Base-by-base conservation (phyloP, 1,140 invertebrate species). In the Leptinotarsa texana region DNA sequence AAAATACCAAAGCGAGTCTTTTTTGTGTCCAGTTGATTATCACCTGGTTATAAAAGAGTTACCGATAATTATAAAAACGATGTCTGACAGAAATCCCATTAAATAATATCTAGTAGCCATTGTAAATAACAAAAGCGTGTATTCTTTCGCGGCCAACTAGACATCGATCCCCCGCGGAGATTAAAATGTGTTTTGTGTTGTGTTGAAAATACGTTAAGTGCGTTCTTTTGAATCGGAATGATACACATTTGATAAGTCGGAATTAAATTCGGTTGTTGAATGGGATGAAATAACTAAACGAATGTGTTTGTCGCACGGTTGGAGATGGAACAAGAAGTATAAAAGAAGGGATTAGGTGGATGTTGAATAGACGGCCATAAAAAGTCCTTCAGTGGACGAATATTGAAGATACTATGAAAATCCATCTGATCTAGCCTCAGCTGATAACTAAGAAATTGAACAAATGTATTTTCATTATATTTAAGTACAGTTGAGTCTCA, bases 221-320 rank as follows among this genome's bases (percentile, higher is more conserved):
- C 47, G 4, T 51, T 69, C 27, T 33, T 71, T 62, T 71, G 21
- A 68, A 42, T 21, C 51, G 49, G 22, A 62, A 62, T 71, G 69
- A 71, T 71, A 71, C 69, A 71, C 73, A 74, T 74, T 74, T 74
- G 66, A 68, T 69, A 13, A 42, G 72, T 65, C 49, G 27, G 63
- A 71, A 72, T 75, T 72, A 72, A 74, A 74, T 69, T 74, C 73
- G 73, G 73, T 63, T 63, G 65, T 74, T 74, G 73, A 74, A 74
- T 74, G 24, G 73, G 42, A 68, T 74, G 33, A 74, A 74, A 74
- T 63, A 22, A 73, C 62, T 73, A 73, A 73, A 73, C 18, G 67
- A 69, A 11, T 69, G 73, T 48, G 73, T 69, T 74, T 74, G 73
- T 74, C 13, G 21, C 27, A 11, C 73, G 24, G 73, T 67, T 47